Conservation (phyloP, 1,140 invertebrate genomes). For the Brachionus asplanchnoidis region DNA sequence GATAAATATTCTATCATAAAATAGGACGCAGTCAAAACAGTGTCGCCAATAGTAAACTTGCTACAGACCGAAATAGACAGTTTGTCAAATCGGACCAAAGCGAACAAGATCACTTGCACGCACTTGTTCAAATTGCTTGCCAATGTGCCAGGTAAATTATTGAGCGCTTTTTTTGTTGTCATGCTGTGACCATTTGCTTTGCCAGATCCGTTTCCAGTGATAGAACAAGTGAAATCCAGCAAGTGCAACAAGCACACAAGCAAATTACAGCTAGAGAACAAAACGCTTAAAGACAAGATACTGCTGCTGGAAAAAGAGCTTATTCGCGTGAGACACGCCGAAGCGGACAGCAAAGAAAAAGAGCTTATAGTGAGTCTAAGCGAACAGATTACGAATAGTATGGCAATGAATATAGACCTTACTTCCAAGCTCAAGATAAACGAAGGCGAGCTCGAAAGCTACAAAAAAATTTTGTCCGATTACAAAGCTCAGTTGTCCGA, state of each 20-base stretch:
- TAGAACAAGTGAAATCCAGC: neutral
- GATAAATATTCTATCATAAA: neutral
- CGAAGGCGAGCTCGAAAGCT: conserved; percentile 13
- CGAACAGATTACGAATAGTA: conserved; percentile 14
- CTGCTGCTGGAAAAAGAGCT: neutral
- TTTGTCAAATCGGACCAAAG: neutral
- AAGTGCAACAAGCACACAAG: neutral
- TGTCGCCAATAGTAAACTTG: neutral
- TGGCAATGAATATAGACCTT: conserved; percentile 2
- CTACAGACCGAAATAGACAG: conserved; percentile 5
- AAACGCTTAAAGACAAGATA: neutral
- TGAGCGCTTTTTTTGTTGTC: neutral
- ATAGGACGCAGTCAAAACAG: conserved; percentile 12
- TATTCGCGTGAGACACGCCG: neutral
- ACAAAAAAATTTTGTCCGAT: conserved; percentile 29
- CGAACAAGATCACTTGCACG: neutral
- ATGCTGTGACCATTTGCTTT: neutral
- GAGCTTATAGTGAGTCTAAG: conserved; percentile 11
- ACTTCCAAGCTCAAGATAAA: conserved; percentile 21
- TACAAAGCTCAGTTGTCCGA: conserved; percentile 22
- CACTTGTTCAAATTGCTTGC: conserved; percentile 13
- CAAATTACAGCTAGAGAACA: neutral
- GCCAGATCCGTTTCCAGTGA: conserved; percentile 4
- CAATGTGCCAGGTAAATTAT: conserved; percentile 15
- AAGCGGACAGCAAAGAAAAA: conserved; percentile 7